Conservation (phyloP, 2,888 invertebrate species). For the Polydrusus tereticollis region DNA sequence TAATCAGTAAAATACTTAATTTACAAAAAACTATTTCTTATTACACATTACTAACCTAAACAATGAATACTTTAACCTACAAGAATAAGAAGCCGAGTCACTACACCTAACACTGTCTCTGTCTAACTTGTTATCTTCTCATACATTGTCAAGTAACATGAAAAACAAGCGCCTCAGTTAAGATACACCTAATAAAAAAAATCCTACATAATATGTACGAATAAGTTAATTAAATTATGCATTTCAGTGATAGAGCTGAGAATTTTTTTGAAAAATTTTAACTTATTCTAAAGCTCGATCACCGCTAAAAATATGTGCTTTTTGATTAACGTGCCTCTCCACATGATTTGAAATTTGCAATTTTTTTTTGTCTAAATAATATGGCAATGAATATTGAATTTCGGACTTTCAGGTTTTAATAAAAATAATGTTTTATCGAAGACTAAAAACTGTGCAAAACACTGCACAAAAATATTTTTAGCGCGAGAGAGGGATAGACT, state of each 20-base stretch:
- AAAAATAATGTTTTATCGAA: no score
- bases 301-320: not conserved
- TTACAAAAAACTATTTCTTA: slow-evolving; percentile 22
- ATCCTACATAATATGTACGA: slow-evolving; percentile 1
- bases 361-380: no score
- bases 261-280: no score
- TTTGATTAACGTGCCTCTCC: not conserved
- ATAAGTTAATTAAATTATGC: not conserved
- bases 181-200: slow-evolving; percentile 12
- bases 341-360: not conserved
- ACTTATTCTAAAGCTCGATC: not conserved
- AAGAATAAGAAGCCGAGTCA: slow-evolving; percentile 10
- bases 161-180: not conserved
- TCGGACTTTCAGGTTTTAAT: no score
- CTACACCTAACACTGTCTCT: slow-evolving; percentile 32
- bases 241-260: not conserved
- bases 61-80: slow-evolving; percentile 21
- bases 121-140: slow-evolving; percentile 5
- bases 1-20: slow-evolving; percentile 15
- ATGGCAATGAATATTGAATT: no score
- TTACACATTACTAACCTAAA: no score
- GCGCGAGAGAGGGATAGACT: not conserved
- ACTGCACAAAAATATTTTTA: not conserved
- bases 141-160: slow-evolving; percentile 14
- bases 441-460: no score